Evolutionary conservation across 1,140 invertebrate genomes (phyloP), one percentile per base, ranked within the genome.

Genomic region (Papilio helenus): DNA sequence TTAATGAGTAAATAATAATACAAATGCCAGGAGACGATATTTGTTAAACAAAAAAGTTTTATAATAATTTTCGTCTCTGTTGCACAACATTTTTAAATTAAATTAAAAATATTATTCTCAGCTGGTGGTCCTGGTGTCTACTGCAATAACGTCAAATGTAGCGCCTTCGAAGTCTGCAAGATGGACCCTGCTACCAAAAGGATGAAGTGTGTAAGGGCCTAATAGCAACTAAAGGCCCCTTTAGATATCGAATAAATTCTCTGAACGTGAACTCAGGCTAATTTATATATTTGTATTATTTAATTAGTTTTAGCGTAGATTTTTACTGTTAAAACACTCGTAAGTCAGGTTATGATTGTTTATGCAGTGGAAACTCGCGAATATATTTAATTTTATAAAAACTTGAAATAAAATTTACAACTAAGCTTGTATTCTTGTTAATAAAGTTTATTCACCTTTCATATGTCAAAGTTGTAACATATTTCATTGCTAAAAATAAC

Each of bases 101-200:
- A 18, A 18, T 51, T 51, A 42, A 42, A 4, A 42, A 9, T 4
- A 42, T 51, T 82, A 10, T 81, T 90, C 88, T 1, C 87, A 95
- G 95, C 95, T 86, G 89, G 95, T 79, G 95, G 94, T 44, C 89
- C 94, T 42, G 95, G 95, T 4, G 94, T 95, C 18, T 97, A 96
- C 84, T 97, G 97, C 84, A 96, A 95, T 81, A 97, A 97, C 85
- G 94, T 96, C 46, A 97, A 96, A 89, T 97, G 97, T 84, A 95
- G 93, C 84, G 84, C 95, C 7, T 96, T 95, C 84, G 96, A 97
- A 91, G 97, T 96, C 79, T 97, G 97, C 87, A 95, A 96, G 84
- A 90, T 95, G 71, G 96, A 97, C 87, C 95, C 95, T 49, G 90
- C 87, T 79, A 96, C 96, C 14, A 97, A 96, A 89, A 95, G 96